Evolutionary conservation across 2,888 invertebrate genomes (phyloP).

Genomic region (Stenodema calcarata): DNA sequence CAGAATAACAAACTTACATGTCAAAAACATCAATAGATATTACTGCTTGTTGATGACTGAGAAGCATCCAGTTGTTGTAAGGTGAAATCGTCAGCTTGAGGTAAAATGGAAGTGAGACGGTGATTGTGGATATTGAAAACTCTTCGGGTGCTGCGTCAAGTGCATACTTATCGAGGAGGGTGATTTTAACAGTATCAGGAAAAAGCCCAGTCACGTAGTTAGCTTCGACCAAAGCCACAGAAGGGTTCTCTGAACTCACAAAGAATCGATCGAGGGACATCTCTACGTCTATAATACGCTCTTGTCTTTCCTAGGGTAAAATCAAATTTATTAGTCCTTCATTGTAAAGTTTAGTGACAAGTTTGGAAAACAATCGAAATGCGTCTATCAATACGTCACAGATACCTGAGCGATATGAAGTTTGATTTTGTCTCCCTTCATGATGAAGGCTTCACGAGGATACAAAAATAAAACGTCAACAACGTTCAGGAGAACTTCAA

Average conservation of each 20-base stretch:
- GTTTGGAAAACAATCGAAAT: too few relatives aligned
- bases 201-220: constrained; percentile 61
- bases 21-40: constrained; percentile 73
- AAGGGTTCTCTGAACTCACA: constrained; percentile 43
- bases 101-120: constrained; percentile 74
- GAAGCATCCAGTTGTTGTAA: constrained; percentile 76
- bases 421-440: constrained; percentile 76
- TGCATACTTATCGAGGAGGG: constrained; percentile 71
- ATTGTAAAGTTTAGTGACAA: too few relatives aligned
- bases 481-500: constrained; percentile 79
- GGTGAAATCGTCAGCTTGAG: constrained; percentile 73
- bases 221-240: constrained; percentile 44
- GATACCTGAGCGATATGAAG: constrained; percentile 34
- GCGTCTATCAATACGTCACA: too few relatives aligned
- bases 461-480: constrained; percentile 91
- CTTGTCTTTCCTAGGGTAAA: constrained; percentile 53
- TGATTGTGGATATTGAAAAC: constrained; percentile 70
- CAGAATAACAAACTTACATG: constrained; percentile 60
- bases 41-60: constrained; percentile 73
- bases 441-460: constrained; percentile 84
- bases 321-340: neutral
- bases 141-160: constrained; percentile 65
- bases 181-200: constrained; percentile 67
- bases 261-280: constrained; percentile 40
- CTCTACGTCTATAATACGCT: constrained; percentile 48